Conservation (phyloP, 2,113 vertebrate genomes). For the Halichoeres trimaculatus region DNA sequence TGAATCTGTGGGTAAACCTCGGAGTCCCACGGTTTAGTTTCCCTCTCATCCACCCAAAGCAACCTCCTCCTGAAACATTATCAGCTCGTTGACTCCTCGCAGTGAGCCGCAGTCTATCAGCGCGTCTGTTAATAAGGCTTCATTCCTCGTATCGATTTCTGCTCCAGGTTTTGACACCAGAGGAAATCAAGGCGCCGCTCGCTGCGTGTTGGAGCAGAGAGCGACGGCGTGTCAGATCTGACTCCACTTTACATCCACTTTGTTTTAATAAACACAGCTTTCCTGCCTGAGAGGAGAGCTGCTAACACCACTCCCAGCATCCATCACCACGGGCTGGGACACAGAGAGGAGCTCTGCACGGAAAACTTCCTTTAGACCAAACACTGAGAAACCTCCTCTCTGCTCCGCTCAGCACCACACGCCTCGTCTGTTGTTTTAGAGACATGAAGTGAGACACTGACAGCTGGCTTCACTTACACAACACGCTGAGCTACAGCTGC, state of each 20-base stretch:
- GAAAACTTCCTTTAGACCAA: no score
- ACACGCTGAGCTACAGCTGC: no score
- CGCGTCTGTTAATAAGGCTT: constrained; percentile 69
- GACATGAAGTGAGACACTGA: no score
- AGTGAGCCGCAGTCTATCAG: constrained; percentile 64
- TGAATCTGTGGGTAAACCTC: constrained; percentile 53
- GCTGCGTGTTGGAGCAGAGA: constrained; percentile 40
- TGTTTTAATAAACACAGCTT: constrained; percentile 29
- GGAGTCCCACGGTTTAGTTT: constrained; percentile 51
- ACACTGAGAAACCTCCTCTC: no score
- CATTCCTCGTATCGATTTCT: constrained; percentile 77
- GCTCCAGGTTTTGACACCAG: constrained; percentile 67
- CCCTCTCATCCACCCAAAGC: constrained; percentile 60
- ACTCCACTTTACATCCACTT: constrained; percentile 38
- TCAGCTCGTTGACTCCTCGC: constrained; percentile 65
- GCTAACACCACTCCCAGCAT: no score
- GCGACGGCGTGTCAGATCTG: constrained; percentile 34
- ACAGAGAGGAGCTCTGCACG: no score
- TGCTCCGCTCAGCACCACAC: no score
- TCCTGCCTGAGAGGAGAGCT: background rate
- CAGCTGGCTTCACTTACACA: no score
- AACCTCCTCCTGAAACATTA: constrained; percentile 66
- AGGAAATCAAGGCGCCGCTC: constrained; percentile 65
- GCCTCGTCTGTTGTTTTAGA: no score
- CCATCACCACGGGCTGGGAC: no score